phyloP scores from a whole-genome alignment of 2,888 invertebrate genomes.

The Ectemnius lituratus region DNA sequence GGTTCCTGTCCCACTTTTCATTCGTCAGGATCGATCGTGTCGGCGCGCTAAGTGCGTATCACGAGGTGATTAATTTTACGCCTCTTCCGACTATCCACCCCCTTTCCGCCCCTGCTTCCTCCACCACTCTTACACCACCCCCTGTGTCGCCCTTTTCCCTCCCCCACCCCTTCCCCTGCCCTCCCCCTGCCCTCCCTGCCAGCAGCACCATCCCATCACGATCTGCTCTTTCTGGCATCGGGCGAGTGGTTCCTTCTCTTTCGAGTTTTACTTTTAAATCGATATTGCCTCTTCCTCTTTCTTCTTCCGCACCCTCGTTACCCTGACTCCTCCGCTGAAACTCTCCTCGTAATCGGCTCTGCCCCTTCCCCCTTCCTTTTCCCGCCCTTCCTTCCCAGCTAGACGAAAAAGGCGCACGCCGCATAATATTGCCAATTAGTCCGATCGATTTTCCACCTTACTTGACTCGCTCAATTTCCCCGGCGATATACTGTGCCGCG shows the following conservation, averaged over 20 bases:
- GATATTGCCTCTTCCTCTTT: conserved; percentile 19
- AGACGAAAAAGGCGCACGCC: conserved; percentile 1
- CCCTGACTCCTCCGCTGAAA: background rate
- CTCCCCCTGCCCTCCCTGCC: background rate
- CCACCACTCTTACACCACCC: background rate
- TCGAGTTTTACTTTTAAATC: conserved; percentile 32
- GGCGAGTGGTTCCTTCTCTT: conserved; percentile 13
- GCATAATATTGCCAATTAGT: conserved; percentile 9
- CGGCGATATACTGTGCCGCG: no score
- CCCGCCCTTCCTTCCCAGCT: background rate
- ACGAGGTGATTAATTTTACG: conserved; percentile 66
- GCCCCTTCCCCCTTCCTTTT: background rate
- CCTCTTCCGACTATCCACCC: conserved; percentile 35
- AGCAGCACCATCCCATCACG: conserved; percentile 2
- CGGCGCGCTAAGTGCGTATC: conserved; percentile 61
- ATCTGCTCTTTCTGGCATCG: conserved; percentile 15
- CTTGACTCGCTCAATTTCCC: background rate
- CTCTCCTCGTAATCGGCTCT: background rate
- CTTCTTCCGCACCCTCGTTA: conserved; percentile 6
- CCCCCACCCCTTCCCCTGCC: background rate
- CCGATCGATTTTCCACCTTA: background rate
- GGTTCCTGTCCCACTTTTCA: conserved; percentile 63
- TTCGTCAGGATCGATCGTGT: conserved; percentile 60
- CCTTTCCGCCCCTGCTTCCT: conserved; percentile 5
- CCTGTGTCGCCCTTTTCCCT: no score